A percentile compares a stretch with the other conserved stretches of the same genome.
Conservation (phyloP, 2,113 vertebrate species). For the Myotis brandtii region DNA sequence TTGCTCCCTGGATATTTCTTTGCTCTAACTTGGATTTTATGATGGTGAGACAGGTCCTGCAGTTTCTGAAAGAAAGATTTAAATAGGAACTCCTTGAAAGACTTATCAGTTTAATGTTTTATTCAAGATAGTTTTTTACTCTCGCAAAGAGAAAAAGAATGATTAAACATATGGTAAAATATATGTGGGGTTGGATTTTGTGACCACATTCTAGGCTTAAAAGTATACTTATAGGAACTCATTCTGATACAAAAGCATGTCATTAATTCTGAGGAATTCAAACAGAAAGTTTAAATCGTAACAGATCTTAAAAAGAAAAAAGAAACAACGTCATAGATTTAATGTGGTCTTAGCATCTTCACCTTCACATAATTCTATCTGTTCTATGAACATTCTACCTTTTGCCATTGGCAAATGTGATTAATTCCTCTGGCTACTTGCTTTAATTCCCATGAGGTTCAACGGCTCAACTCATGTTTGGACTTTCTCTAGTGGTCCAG, state of each 20-base stretch:
- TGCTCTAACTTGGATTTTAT: constrained; percentile 71
- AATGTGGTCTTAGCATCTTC: background rate
- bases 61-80: constrained; percentile 66
- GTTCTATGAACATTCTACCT: background rate
- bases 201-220: background rate
- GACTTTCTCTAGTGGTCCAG: background rate
- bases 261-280: constrained; percentile 7
- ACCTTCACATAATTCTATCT: background rate
- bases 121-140: constrained; percentile 32
- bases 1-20: constrained; percentile 73
- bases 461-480: background rate
- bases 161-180: background rate
- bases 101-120: constrained; percentile 63
- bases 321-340: background rate
- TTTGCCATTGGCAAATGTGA: background rate
- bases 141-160: constrained; percentile 28
- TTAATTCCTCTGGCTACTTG: background rate
- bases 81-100: constrained; percentile 68
- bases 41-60: background rate
- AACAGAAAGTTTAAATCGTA: background rate
- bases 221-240: background rate
- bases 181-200: background rate
- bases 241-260: background rate
- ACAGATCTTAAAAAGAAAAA: background rate
- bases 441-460: background rate